These are phyloP conservation scores for Mus pahari DNA, from an alignment of 2,113 vertebrate species.

Conservation along the genomic window DNA sequence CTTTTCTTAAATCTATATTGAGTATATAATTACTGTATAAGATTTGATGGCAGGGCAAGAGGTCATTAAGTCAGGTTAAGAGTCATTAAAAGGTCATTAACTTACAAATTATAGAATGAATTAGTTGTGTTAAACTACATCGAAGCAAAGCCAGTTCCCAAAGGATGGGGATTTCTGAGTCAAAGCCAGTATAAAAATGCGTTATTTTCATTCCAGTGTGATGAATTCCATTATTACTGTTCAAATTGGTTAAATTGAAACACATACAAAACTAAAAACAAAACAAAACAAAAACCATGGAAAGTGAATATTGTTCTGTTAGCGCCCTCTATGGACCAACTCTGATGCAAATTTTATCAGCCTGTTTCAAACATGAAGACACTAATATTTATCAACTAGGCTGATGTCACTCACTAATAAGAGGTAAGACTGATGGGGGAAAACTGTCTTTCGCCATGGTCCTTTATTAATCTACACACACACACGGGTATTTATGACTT, in stretches of 20 bases:
- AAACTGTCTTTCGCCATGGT: not conserved
- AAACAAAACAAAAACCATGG: not conserved
- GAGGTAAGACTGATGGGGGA: not conserved
- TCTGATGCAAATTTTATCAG: not conserved
- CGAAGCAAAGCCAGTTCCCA: slow-evolving; percentile 74
- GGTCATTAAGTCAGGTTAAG: not conserved
- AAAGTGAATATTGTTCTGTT: not conserved
- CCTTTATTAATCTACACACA: not conserved
- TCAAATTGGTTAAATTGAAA: not conserved
- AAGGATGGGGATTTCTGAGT: not conserved
- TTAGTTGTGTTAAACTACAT: slow-evolving; percentile 67
- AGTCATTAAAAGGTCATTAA: no score
- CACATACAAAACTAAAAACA: not conserved
- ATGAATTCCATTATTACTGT: slow-evolving; percentile 52
- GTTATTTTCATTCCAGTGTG: not conserved
- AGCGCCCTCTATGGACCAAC: slow-evolving; percentile 64
- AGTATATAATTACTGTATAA: slow-evolving; percentile 71
- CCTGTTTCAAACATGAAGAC: not conserved
- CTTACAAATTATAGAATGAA: not conserved
- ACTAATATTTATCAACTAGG: not conserved
- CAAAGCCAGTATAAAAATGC: slow-evolving; percentile 2
- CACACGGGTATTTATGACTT: not conserved
- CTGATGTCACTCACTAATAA: not conserved
- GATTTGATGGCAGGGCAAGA: slow-evolving; percentile 63
- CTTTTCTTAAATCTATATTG: slow-evolving; percentile 53